These are phyloP conservation scores for Nephrocerus scutellatus DNA, from an alignment of 2,888 invertebrate species.

Conservation along the genomic window DNA sequence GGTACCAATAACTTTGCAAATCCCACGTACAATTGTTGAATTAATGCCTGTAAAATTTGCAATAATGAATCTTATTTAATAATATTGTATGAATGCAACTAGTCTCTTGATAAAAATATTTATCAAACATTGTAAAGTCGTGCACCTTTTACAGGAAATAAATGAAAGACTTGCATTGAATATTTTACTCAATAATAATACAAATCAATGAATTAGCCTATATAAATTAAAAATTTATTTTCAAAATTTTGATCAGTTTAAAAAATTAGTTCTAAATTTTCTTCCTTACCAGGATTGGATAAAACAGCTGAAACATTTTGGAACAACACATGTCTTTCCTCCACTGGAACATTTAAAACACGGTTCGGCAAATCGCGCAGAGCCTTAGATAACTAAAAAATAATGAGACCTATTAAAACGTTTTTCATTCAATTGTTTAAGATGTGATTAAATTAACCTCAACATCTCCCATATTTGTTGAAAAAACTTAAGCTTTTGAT, in stretches of 20 bases:
- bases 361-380: slow-evolving; percentile 45
- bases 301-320: slow-evolving; percentile 51
- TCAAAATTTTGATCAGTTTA: too few relatives aligned
- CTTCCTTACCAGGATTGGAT: slow-evolving; percentile 61
- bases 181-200: too few relatives aligned
- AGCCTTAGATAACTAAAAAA: slow-evolving; percentile 44
- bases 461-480: slow-evolving; percentile 32
- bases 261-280: background rate
- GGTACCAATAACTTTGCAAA: slow-evolving; percentile 68
- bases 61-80: too few relatives aligned
- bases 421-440: slow-evolving; percentile 10
- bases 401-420: slow-evolving; percentile 7
- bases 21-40: slow-evolving; percentile 67
- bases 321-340: slow-evolving; percentile 40
- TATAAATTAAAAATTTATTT: too few relatives aligned
- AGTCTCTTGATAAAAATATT: too few relatives aligned
- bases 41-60: slow-evolving; percentile 68
- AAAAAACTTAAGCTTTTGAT: slow-evolving; percentile 15
- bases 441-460: slow-evolving; percentile 24
- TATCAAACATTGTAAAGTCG: too few relatives aligned
- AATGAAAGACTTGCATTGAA: background rate
- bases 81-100: too few relatives aligned
- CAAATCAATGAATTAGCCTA: too few relatives aligned
- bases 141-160: too few relatives aligned
- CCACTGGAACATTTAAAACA: slow-evolving; percentile 36